phyloP scores from a whole-genome alignment of 2,888 invertebrate species.

The Lasioglossum morio region DNA sequence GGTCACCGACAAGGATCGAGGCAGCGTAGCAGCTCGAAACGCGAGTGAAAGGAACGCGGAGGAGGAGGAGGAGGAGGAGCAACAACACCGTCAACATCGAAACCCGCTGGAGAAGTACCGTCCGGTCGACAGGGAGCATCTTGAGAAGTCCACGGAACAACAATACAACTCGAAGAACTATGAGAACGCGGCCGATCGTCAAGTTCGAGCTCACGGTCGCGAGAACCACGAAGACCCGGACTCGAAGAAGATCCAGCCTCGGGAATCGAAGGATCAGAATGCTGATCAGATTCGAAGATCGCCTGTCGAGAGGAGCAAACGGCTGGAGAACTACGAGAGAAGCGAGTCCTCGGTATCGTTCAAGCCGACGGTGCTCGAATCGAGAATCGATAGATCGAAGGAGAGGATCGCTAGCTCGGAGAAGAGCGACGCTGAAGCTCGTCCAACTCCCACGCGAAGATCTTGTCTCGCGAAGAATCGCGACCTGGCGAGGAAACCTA shows the following conservation, averaged over 20 bases:
- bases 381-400: slow-evolving; percentile 32
- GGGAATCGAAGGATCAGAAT: slow-evolving; percentile 18
- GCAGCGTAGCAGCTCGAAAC: slow-evolving; percentile 35
- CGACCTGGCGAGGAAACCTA: slow-evolving; percentile 17
- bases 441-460: slow-evolving; percentile 55
- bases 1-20: slow-evolving; percentile 38
- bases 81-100: slow-evolving; percentile 46
- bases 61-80: slow-evolving; percentile 50
- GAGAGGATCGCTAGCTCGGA: not conserved
- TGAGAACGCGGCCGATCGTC: not conserved
- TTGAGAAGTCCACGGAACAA: slow-evolving; percentile 11
- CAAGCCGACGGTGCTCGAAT: slow-evolving; percentile 31
- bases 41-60: slow-evolving; percentile 67
- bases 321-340: not conserved
- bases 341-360: not conserved
- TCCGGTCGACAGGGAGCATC: slow-evolving; percentile 42
- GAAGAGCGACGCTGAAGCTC: slow-evolving; percentile 7
- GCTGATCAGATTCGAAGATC: not conserved
- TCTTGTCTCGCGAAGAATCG: slow-evolving; percentile 42
- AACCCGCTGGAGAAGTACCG: slow-evolving; percentile 65
- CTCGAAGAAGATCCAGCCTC: not conserved
- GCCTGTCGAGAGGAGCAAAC: not conserved
- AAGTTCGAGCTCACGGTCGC: slow-evolving; percentile 9
- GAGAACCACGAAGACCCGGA: slow-evolving; percentile 4
- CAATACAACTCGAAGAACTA: not conserved